Evolutionary conservation across 2,797 vertebrate genomes (phyloP).

Genomic region (Lepilemur septentrionalis): DNA sequence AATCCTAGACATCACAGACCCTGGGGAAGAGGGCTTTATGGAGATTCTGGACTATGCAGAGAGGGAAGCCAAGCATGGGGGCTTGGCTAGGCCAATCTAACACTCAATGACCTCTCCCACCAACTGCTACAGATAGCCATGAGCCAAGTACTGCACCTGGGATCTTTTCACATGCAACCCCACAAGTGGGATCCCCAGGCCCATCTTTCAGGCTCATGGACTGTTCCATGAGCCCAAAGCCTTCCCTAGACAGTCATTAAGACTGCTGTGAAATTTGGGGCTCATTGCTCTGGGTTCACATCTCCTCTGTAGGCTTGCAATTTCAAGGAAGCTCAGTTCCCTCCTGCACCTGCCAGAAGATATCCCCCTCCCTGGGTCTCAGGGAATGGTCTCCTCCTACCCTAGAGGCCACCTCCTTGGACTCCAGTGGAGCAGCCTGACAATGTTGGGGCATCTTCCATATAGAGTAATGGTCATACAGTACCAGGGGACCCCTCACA

Average conservation of each 20-base stretch:
- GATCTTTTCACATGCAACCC: background rate
- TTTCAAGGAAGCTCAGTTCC: background rate
- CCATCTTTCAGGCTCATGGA: background rate
- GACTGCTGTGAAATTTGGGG: background rate
- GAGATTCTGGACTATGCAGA: background rate
- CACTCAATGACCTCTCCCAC: background rate
- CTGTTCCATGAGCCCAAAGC: background rate
- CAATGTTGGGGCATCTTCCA: background rate
- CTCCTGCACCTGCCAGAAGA: background rate
- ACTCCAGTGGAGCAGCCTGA: background rate
- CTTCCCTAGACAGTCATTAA: background rate
- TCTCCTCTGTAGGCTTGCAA: background rate
- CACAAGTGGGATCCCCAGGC: background rate
- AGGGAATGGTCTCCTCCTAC: background rate
- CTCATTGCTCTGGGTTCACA: background rate
- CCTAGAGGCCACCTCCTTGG: background rate
- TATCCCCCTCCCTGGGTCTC: background rate
- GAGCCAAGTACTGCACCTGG: background rate
- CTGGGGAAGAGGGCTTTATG: background rate
- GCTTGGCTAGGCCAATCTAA: background rate
- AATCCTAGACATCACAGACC: background rate
- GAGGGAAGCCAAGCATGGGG: background rate
- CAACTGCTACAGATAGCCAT: background rate
- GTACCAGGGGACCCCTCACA: background rate
- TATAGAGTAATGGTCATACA: background rate